Evolutionary conservation across 30 jellyfish, hydroid and myxozoan species (phyloP).

Genomic region (Chironex yamaguchii): DNA sequence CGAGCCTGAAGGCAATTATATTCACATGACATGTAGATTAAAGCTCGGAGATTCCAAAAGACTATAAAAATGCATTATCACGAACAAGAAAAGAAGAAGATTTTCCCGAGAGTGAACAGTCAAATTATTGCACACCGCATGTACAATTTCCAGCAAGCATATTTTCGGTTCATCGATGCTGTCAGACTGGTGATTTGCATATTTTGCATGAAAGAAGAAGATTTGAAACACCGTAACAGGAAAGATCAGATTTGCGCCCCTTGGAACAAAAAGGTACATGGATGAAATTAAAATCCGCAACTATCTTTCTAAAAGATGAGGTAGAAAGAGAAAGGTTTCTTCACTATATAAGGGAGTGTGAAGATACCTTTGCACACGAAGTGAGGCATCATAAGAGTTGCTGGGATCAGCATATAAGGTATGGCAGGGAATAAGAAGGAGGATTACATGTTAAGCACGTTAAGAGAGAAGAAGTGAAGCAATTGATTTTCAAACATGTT

Average conservation of each 20-base stretch:
- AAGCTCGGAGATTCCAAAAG: conserved; percentile 28
- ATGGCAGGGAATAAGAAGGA: background rate
- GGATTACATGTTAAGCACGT: conserved; percentile 1
- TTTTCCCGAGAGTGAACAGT: conserved; percentile 14
- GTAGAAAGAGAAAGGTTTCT: conserved; percentile 7
- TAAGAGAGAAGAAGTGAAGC: background rate
- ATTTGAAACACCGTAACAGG: too few species aligned
- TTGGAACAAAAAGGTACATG: conserved; percentile 19
- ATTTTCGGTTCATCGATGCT: conserved; percentile 12
- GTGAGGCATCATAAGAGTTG: conserved; percentile 18
- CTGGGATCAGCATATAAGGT: conserved; percentile 14
- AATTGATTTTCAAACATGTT: conserved; percentile 1
- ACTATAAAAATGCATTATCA: conserved; percentile 16
- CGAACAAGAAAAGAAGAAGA: conserved; percentile 25
- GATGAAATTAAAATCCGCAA: conserved; percentile 4
- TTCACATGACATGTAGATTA: conserved; percentile 27
- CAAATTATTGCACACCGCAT: conserved; percentile 17
- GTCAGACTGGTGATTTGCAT: conserved; percentile 15
- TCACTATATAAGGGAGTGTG: background rate
- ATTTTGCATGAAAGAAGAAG: conserved; percentile 24
- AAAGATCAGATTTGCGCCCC: conserved; percentile 29
- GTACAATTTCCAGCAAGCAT: conserved; percentile 8
- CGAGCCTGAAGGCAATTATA: conserved; percentile 16
- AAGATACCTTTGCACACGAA: conserved; percentile 31
- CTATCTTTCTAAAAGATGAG: conserved; percentile 19